These are phyloP conservation scores for Syrista parreyssii DNA, from an alignment of 2,888 invertebrate genomes.

Conservation along the genomic window DNA sequence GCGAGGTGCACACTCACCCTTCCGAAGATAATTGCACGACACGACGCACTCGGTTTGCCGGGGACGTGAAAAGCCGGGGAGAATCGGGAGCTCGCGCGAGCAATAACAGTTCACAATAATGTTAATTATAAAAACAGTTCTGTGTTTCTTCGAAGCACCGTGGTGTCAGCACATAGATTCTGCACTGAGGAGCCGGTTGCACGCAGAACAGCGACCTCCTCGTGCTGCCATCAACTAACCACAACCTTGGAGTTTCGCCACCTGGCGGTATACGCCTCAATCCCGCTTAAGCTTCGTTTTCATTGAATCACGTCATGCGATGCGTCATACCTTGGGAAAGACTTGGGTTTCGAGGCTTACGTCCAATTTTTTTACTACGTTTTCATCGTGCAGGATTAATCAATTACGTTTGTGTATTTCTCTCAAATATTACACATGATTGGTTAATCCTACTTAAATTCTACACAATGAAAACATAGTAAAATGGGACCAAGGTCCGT, in stretches of 20 bases:
- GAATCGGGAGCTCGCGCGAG: slow-evolving; percentile 33
- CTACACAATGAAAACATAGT: too few relatives aligned
- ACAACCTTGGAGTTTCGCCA: background rate
- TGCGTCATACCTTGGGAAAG: background rate
- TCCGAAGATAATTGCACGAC: slow-evolving; percentile 28
- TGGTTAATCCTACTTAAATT: background rate
- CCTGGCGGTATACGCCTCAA: background rate
- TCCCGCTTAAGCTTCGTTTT: background rate
- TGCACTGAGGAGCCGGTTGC: slow-evolving; percentile 42
- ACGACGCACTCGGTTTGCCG: slow-evolving; percentile 30
- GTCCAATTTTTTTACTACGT: background rate
- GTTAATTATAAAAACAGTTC: slow-evolving; percentile 57
- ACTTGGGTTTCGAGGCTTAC: background rate
- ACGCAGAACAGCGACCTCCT: slow-evolving; percentile 19
- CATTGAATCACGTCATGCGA: background rate
- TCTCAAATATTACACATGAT: too few relatives aligned
- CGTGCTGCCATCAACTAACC: background rate
- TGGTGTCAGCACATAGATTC: slow-evolving; percentile 45
- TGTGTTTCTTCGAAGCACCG: slow-evolving; percentile 51
- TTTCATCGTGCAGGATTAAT: too few relatives aligned
- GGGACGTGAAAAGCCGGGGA: slow-evolving; percentile 28
- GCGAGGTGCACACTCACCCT: slow-evolving; percentile 31
- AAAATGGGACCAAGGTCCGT: background rate
- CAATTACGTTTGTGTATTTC: too few relatives aligned
- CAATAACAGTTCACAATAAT: slow-evolving; percentile 46